A percentile compares a stretch with the other conserved stretches of the same genome.
Evolutionary conservation across 2,888 invertebrate species (phyloP).

Genomic region (Eulithis testata): DNA sequence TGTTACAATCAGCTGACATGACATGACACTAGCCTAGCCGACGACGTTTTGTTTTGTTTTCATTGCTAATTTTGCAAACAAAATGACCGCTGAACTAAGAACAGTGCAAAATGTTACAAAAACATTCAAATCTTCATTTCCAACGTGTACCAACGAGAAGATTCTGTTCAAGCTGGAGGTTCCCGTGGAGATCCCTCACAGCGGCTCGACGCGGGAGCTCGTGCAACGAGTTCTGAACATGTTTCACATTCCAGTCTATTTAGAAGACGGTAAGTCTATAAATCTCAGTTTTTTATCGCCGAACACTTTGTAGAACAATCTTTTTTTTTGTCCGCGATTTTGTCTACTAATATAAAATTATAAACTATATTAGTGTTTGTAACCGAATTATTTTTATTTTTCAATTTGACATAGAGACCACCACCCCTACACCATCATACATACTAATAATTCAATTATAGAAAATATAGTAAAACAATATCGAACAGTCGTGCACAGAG

Average conservation of each 20-base stretch:
- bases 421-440: no score
- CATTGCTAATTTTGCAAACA: neutral
- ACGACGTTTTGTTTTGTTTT: neutral
- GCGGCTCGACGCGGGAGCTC: constrained; percentile 85
- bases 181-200: constrained; percentile 86
- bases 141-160: constrained; percentile 83
- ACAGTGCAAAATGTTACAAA: constrained; percentile 57
- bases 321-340: neutral
- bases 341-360: no score
- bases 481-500: no score
- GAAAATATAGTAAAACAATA: no score
- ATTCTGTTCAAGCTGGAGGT: constrained; percentile 84
- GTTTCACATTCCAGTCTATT: constrained; percentile 88
- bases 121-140: constrained; percentile 80
- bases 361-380: no score
- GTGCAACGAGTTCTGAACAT: constrained; percentile 87
- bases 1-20: no score
- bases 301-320: neutral
- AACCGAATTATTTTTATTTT: no score
- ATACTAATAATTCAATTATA: no score
- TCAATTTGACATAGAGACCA: no score
- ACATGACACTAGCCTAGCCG: no score
- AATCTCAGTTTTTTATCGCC: neutral
- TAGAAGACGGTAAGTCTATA: constrained; percentile 84
- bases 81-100: constrained; percentile 70